Percentiles rank a stretch among this genome's conserved stretches.
phyloP scores from a whole-genome alignment of 2,888 invertebrate species.

The Neoascia interrupta region DNA sequence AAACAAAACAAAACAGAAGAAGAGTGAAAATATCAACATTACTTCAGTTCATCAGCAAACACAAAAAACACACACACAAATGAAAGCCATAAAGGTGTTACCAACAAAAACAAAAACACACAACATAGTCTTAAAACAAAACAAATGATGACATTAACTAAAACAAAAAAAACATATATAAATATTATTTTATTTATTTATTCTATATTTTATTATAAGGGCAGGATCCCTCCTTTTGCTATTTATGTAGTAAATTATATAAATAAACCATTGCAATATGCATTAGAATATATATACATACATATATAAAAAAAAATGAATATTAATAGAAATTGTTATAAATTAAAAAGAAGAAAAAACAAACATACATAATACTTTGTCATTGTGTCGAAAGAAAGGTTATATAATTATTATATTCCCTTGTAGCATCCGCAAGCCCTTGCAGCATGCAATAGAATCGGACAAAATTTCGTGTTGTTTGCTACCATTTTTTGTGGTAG shows the following conservation, averaged over 20 bases:
- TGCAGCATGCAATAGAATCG: constrained; percentile 46
- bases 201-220: constrained; percentile 70
- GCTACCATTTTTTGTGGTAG: constrained; percentile 59
- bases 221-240: constrained; percentile 70
- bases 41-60: constrained; percentile 55
- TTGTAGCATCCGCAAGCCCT: constrained; percentile 40
- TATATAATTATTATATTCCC: constrained; percentile 30
- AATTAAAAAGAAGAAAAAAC: constrained; percentile 38
- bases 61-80: constrained; percentile 46
- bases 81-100: constrained; percentile 72
- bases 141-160: constrained; percentile 36
- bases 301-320: constrained; percentile 43
- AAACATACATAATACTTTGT: constrained; percentile 37
- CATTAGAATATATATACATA: constrained; percentile 61
- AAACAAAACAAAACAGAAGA: constrained; percentile 63
- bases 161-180: constrained; percentile 56
- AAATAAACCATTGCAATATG: constrained; percentile 57
- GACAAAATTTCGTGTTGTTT: constrained; percentile 28
- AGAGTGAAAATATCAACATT: constrained; percentile 62
- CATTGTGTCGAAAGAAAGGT: constrained; percentile 47
- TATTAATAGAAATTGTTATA: constrained; percentile 54
- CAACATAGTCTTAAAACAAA: constrained; percentile 57
- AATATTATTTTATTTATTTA: constrained; percentile 68
- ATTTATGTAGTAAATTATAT: constrained; percentile 67
- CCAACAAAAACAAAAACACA: constrained; percentile 76